A percentile compares a stretch with the other conserved stretches of the same genome.
Conservation (phyloP, 2,888 invertebrate species). For the Amiota communis region DNA sequence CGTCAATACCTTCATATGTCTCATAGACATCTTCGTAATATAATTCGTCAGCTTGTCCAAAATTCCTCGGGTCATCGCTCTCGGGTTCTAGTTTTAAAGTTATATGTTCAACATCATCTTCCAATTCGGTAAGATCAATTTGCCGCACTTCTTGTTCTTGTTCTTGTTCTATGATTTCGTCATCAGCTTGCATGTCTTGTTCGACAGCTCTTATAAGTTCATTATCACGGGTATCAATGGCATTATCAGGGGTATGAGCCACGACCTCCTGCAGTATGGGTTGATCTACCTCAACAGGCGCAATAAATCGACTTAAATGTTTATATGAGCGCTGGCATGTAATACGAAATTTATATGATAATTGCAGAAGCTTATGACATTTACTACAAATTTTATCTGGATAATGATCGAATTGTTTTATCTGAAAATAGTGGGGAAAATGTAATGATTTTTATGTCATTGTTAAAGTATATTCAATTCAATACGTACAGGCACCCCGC, state of each 20-base stretch:
- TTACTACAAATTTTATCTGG: conserved; percentile 68
- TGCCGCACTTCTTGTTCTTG: conserved; percentile 15
- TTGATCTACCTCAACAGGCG: conserved; percentile 64
- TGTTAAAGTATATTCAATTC: too few relatives aligned
- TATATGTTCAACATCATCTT: conserved; percentile 38
- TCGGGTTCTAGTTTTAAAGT: conserved; percentile 49
- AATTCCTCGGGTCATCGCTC: conserved; percentile 52
- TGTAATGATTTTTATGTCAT: background rate
- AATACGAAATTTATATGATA: conserved; percentile 63
- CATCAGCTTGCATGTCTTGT: conserved; percentile 30
- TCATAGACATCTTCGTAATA: conserved; percentile 64
- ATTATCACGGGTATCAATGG: conserved; percentile 11
- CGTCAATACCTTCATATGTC: conserved; percentile 59
- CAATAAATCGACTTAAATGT: conserved; percentile 67
- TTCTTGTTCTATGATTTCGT: conserved; percentile 33
- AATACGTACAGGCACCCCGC: conserved; percentile 67
- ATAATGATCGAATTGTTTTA: conserved; percentile 67
- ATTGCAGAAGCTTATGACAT: conserved; percentile 59
- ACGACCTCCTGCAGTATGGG: conserved; percentile 34
- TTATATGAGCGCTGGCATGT: conserved; percentile 67
- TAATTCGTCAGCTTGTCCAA: conserved; percentile 61
- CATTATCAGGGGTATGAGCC: background rate
- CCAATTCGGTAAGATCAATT: conserved; percentile 10
- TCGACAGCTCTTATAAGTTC: conserved; percentile 18
- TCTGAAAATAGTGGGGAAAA: conserved; percentile 50